Conservation (phyloP, 2,888 invertebrate genomes). For the Eurois occulta region DNA sequence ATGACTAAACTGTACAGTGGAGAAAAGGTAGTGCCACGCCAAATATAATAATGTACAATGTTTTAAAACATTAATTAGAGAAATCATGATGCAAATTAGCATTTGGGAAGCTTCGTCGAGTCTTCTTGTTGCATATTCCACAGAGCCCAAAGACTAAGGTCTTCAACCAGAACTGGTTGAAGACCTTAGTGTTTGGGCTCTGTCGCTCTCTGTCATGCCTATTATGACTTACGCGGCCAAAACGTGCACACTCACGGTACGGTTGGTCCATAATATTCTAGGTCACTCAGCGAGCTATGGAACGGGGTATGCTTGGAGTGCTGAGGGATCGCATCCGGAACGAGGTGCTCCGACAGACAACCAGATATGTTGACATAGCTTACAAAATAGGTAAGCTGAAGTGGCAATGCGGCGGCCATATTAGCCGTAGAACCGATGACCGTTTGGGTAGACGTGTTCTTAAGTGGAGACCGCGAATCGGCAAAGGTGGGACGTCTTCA, state of each 20-base stretch:
- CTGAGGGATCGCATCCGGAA: background rate
- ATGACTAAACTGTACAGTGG: slow-evolving; percentile 4
- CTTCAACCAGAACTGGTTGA: too few species aligned
- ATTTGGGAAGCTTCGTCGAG: background rate
- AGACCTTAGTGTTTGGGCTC: too few species aligned
- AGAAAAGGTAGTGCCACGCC: slow-evolving; percentile 18
- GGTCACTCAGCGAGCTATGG: background rate
- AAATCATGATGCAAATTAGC: background rate
- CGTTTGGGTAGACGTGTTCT: background rate
- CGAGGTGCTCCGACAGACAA: background rate
- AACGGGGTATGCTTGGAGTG: too few species aligned
- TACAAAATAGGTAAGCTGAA: too few species aligned
- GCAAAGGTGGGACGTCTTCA: background rate
- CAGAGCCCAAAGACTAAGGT: background rate
- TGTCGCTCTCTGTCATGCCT: too few species aligned
- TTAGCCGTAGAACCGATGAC: too few species aligned
- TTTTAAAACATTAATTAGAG: background rate
- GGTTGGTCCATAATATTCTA: background rate
- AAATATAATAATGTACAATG: background rate
- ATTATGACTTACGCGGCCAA: too few species aligned
- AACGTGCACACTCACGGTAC: too few species aligned
- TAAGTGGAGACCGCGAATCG: background rate
- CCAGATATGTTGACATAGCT: background rate
- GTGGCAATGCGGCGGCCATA: too few species aligned
- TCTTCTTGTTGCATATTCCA: background rate